A percentile compares a stretch with the other conserved stretches of the same genome.
Conservation (phyloP, 2,888 invertebrate genomes). For the Hyles lineata region DNA sequence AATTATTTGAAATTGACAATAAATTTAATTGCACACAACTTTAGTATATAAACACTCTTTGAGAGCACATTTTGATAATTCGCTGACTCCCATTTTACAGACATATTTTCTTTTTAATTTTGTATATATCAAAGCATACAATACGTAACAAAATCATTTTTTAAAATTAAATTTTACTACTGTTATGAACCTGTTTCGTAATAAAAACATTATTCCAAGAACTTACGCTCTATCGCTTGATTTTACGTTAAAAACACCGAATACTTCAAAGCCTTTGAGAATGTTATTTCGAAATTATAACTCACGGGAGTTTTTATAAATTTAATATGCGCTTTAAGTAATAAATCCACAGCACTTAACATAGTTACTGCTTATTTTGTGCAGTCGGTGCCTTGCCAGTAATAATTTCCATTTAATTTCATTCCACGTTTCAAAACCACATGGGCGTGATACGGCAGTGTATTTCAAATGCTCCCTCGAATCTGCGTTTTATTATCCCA, state of each 20-base stretch:
- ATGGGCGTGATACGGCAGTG: conserved; percentile 13
- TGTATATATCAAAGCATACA: no score
- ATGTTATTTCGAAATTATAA: conserved; percentile 12
- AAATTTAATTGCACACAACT: no score
- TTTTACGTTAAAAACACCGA: background rate
- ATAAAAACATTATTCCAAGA: background rate
- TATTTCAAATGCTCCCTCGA: conserved; percentile 4
- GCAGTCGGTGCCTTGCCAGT: conserved; percentile 10
- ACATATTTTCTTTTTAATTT: no score
- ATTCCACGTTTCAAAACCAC: conserved; percentile 22
- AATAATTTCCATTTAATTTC: conserved; percentile 16
- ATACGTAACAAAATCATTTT: no score
- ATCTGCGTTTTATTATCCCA: conserved; percentile 6
- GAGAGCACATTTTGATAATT: no score
- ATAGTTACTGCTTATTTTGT: conserved; percentile 12
- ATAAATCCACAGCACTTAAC: conserved; percentile 5
- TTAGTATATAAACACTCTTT: no score
- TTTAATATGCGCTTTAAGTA: background rate
- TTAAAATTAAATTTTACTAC: no score
- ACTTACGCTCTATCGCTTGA: background rate
- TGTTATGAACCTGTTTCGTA: no score
- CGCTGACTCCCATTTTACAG: no score
- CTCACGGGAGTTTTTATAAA: background rate
- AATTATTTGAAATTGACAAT: no score
- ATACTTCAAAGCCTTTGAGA: background rate